Evolutionary conservation across 2,113 vertebrate species (phyloP).

Genomic region (Paraplagusia blochii): DNA sequence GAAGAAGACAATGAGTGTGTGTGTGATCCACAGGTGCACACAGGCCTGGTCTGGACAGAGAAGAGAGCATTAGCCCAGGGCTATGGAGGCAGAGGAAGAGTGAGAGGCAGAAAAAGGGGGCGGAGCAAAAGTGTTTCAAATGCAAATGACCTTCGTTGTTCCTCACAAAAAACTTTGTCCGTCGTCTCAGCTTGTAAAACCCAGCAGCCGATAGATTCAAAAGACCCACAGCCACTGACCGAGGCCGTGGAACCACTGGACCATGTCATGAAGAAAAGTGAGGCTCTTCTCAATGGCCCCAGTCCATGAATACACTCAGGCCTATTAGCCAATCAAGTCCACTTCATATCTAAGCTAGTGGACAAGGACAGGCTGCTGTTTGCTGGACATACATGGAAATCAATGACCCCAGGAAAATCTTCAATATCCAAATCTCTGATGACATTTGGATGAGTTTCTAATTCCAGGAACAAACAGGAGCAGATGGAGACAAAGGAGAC

Average conservation of each 20-base stretch:
- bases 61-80: conserved; percentile 73
- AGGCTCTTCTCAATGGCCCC: conserved; percentile 36
- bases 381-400: background rate
- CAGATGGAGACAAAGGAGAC: too few relatives aligned
- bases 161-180: conserved; percentile 66
- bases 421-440: too few relatives aligned
- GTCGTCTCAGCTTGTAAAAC: conserved; percentile 72
- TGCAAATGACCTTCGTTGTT: conserved; percentile 71
- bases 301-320: conserved; percentile 41
- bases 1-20: conserved; percentile 8
- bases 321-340: conserved; percentile 18
- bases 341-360: conserved; percentile 30
- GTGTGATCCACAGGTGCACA: conserved; percentile 77
- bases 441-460: too few relatives aligned
- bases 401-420: too few relatives aligned
- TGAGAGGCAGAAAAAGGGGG: conserved; percentile 52
- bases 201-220: conserved; percentile 66
- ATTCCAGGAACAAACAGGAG: too few relatives aligned
- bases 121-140: conserved; percentile 70
- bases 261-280: conserved; percentile 52
- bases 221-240: conserved; percentile 56
- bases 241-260: conserved; percentile 49
- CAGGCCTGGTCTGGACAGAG: conserved; percentile 50
- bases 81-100: conserved; percentile 62
- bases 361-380: background rate